Percentiles rank a stretch among this genome's conserved stretches.
Evolutionary conservation across 1,140 invertebrate species (phyloP).

Genomic region (Chironomus striatipennis): DNA sequence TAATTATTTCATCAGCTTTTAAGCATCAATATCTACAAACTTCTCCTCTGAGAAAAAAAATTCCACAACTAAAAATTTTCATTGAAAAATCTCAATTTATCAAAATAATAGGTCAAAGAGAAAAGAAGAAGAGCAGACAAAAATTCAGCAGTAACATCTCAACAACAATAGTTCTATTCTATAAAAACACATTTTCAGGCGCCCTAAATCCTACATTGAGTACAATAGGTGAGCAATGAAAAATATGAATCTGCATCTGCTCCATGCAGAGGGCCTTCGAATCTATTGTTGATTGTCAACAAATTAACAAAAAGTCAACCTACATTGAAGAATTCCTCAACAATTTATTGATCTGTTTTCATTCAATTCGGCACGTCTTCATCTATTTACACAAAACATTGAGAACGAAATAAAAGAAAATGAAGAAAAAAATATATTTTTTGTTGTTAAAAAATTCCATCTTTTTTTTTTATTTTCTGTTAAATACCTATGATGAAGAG

Average conservation of each 20-base stretch:
- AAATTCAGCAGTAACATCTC: too few species aligned
- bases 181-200: neutral
- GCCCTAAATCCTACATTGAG: neutral
- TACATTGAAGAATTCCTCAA: conserved; percentile 20
- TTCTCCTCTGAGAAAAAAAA: too few species aligned
- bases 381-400: conserved; percentile 22
- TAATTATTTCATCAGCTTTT: too few species aligned
- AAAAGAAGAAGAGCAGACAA: too few species aligned
- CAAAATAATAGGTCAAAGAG: too few species aligned
- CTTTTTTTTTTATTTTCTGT: neutral
- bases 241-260: conserved; percentile 17
- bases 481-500: neutral
- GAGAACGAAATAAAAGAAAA: neutral
- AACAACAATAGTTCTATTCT: too few species aligned
- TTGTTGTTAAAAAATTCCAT: neutral
- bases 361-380: conserved; percentile 20
- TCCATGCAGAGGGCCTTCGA: neutral
- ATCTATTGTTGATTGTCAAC: conserved; percentile 15
- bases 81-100: too few species aligned
- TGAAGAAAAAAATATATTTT: too few species aligned
- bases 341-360: conserved; percentile 19
- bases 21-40: too few species aligned
- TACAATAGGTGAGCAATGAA: neutral
- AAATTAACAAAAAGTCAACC: conserved; percentile 24
- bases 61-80: too few species aligned